phyloP scores from a whole-genome alignment of 2,113 vertebrate genomes.

The Oplegnathus fasciatus region DNA sequence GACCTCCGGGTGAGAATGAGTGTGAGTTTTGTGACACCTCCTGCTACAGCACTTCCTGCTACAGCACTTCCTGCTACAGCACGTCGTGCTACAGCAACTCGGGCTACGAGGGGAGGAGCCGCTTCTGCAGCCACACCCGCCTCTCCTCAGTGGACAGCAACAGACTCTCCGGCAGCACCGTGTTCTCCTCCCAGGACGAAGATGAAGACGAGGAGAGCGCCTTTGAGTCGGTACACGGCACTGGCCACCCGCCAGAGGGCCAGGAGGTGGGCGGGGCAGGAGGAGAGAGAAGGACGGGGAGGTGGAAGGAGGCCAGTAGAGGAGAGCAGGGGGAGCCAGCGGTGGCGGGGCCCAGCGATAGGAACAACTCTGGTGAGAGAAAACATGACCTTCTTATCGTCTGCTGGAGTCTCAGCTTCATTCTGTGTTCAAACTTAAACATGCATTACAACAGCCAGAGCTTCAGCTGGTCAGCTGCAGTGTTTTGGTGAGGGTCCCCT shows the following conservation, averaged over 20 bases:
- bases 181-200: constrained; percentile 97
- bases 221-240: constrained; percentile 92
- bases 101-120: constrained; percentile 89
- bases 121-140: constrained; percentile 93
- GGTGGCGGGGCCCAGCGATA: constrained; percentile 89
- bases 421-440: background rate
- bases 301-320: constrained; percentile 77
- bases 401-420: background rate
- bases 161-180: constrained; percentile 95
- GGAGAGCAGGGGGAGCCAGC: constrained; percentile 84
- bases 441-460: too few species aligned
- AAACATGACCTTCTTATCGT: background rate
- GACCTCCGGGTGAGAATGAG: constrained; percentile 87
- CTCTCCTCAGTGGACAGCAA: constrained; percentile 97
- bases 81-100: constrained; percentile 95
- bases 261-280: constrained; percentile 80
- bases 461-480: background rate
- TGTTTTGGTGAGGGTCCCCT: background rate
- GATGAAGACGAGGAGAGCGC: constrained; percentile 96
- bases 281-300: constrained; percentile 87
- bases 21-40: constrained; percentile 94
- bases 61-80: constrained; percentile 95
- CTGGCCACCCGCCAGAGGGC: constrained; percentile 86
- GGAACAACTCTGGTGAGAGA: constrained; percentile 81
- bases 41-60: constrained; percentile 96